Conservation (phyloP, 2,888 invertebrate genomes). For the Meteorus cinctellus region DNA sequence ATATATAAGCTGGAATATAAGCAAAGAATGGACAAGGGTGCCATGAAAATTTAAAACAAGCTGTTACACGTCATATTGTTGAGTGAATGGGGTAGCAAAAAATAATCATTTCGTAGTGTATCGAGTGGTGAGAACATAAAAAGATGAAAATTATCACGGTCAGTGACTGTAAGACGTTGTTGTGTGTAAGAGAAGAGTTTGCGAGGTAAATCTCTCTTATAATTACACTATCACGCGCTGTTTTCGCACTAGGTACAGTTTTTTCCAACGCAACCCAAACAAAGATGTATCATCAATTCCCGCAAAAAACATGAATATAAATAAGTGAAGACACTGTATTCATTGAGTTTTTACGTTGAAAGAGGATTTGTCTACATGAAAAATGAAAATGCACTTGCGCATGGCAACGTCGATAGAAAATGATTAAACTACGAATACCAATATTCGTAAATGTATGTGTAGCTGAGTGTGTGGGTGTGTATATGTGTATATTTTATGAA, state of each 20-base stretch:
- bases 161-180: constrained; percentile 29
- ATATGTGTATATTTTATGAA: not conserved
- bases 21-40: not conserved
- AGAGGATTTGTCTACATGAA: constrained; percentile 50
- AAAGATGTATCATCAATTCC: not conserved
- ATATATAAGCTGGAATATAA: constrained; percentile 20
- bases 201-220: constrained; percentile 37
- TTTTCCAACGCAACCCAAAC: not conserved
- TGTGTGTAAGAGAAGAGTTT: constrained; percentile 14
- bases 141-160: not conserved
- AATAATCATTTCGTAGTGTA: not conserved
- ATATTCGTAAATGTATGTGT: not conserved
- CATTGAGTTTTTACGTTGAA: not conserved
- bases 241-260: not conserved
- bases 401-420: constrained; percentile 39
- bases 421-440: constrained; percentile 20
- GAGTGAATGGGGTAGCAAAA: not conserved
- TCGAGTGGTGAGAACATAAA: not conserved
- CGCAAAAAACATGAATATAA: not conserved
- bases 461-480: not conserved
- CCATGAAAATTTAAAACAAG: constrained; percentile 61
- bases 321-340: not conserved
- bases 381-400: constrained; percentile 10
- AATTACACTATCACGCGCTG: constrained; percentile 32
- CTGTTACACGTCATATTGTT: constrained; percentile 38